These are phyloP conservation scores for Indicator indicator DNA, from an alignment of 2,113 vertebrate species.

Conservation along the genomic window DNA sequence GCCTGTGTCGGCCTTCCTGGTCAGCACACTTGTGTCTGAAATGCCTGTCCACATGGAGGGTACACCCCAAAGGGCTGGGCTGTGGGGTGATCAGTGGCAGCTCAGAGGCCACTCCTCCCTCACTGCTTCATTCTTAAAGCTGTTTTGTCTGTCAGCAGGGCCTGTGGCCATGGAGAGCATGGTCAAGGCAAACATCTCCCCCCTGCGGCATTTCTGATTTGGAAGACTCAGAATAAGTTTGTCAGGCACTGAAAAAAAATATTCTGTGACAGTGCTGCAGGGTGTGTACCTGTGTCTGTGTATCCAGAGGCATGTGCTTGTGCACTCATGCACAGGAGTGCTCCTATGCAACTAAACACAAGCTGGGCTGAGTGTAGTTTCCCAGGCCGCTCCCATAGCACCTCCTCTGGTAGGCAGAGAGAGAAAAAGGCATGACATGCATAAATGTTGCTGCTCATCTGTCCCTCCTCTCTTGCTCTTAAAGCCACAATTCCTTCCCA, in stretches of 20 bases:
- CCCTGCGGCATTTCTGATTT: rapidly evolving
- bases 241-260: not conserved
- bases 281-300: rapidly evolving
- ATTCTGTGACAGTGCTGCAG: not conserved
- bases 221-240: not conserved
- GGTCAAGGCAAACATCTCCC: not conserved
- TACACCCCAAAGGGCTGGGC: not conserved
- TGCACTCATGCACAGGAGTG: not conserved
- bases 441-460: not conserved
- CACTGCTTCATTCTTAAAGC: rapidly evolving
- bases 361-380: not conserved
- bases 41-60: rapidly evolving
- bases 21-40: not conserved
- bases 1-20: not conserved
- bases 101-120: not conserved
- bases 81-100: rapidly evolving
- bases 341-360: not conserved
- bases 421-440: rapidly evolving
- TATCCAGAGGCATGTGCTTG: too few relatives aligned
- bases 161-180: rapidly evolving
- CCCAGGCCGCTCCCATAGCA: not conserved
- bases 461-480: not conserved
- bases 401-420: not conserved
- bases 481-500: not conserved
- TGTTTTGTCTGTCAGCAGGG: rapidly evolving